Base-by-base conservation (phyloP, 2,113 vertebrate genomes). In the Alethe castanea region DNA sequence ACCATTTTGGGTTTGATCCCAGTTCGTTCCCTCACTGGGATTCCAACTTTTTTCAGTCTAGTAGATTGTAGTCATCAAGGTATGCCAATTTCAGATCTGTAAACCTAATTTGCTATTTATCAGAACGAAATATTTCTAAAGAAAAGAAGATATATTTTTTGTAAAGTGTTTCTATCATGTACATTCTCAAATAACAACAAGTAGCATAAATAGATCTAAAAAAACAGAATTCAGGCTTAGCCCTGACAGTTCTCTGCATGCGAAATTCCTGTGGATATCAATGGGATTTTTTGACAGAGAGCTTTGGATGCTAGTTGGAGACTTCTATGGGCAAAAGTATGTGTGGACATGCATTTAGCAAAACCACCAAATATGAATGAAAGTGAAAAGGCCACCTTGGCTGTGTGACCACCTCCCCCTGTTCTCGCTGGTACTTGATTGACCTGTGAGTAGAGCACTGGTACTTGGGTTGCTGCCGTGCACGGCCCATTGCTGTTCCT, bases 101-200 rank as follows among this genome's bases (percentile, higher is more conserved):
- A 97, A 97, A 97, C 97, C 97, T 97, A 87, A 98, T 97, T 98
- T 98, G 97, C 96, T 98, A 97, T 95, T 98, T 98, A 97, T 96
- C 90, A 97, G 80, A 96, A 90, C 92, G 77, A 97, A 98, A 96
- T 92, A 96, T 98, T 98, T 98, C 98, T 98, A 98, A 98, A 97
- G 96, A 98, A 97, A 97, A 97, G 97, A 98, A 95, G 92, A 98
- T 98, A 97, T 98, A 98, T 98, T 98, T 98, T 98, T 98, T 98
- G 98, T 98, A 98, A 98, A 95, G 94, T 96, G 70, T 98, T 98
- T 98, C 97, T 98, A 98, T 96, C 97, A 98, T 97, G 97, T 96
- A 95, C 97, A 97, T 97, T 97, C 95, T 96, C 90, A 96, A 95
- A 94, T 95, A 85, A 93, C 93, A 97, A 91, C 65, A 94, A 93